Base-by-base conservation (phyloP, 2,888 invertebrate genomes). In the Epirrita christyi region DNA sequence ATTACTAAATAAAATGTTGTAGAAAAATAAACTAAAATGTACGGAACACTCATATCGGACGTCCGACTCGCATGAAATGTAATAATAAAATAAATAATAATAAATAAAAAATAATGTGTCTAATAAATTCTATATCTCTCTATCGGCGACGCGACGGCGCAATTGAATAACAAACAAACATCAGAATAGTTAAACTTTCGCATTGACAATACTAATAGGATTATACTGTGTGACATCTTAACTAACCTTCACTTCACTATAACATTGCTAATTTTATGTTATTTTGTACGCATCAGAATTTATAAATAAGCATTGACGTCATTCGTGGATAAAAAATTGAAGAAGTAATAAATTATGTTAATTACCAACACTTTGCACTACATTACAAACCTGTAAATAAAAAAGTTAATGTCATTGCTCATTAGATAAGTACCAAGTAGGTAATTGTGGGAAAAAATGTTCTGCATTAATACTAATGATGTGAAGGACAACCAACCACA, bases 281-380 rank as follows among this genome's bases (percentile, higher is more conserved):
- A 38, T 38, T 38, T 38, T 38, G 14, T 38, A 7, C 14, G 38
- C 36, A 6, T 36, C 36, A 11, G 7, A 32, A 14, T 38, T 38
- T 38, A 38, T 38, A 38, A 38, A 38, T 46, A 42, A 34, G 27
- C 32, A 41, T 29, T 45, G 49, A 50, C 45, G 49, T 55, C 49
- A 55, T n/a, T 8, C 13, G 32, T 49, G 29, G 29, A 11, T 14
- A 36, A 50, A 36, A 7, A 34, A 11, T 8, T 34, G 21, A 50
- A 27, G 9, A 5, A 41, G 9, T 6, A 40, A 40, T 15, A 32
- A 15, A 32, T n/a, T 32, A 48, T 32, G 40, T n/a, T 40, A 40
- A 48, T 48, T 47, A 38, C 1, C 15, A 21, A 10, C 27, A 21
- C 13, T 47, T 36, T 34, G 41, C 32, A 41, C 15, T 41, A 34